Evolutionary conservation across 1,140 invertebrate species (phyloP).

Genomic region (Mya arenaria): DNA sequence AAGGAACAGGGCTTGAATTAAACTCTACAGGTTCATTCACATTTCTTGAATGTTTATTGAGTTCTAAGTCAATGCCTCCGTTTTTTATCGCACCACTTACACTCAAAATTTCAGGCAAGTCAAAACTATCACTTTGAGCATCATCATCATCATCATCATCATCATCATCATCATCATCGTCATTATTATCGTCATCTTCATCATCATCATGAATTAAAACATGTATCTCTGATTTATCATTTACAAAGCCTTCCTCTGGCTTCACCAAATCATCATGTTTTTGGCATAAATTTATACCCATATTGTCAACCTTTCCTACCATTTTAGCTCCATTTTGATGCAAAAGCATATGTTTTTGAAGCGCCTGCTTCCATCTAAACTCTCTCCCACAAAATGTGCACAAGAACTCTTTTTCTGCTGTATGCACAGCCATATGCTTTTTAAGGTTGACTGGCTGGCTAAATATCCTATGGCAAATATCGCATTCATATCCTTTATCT

Average conservation of each 20-base stretch:
- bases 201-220: not conserved
- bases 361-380: slow-evolving; percentile 40
- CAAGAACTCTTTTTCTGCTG: not conserved
- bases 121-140: too few relatives aligned
- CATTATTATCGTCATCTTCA: not conserved
- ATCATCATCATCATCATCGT: not conserved
- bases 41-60: too few relatives aligned
- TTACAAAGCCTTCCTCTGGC: too few relatives aligned
- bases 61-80: too few relatives aligned
- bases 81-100: too few relatives aligned
- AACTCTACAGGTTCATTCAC: too few relatives aligned
- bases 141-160: not conserved
- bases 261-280: not conserved
- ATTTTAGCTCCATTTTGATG: not conserved
- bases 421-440: slow-evolving; percentile 30
- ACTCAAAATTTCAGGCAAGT: too few relatives aligned
- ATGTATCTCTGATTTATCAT: too few relatives aligned
- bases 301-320: not conserved
- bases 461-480: slow-evolving; percentile 7
- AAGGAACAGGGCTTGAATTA: too few relatives aligned
- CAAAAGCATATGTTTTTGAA: slow-evolving; percentile 18
- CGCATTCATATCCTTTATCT: slow-evolving; percentile 35
- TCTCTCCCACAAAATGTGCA: slow-evolving; percentile 24
- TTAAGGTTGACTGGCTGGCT: slow-evolving; percentile 27
- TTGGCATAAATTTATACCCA: not conserved